phyloP scores from a whole-genome alignment of 2,888 invertebrate genomes.

The Meta bourneti region DNA sequence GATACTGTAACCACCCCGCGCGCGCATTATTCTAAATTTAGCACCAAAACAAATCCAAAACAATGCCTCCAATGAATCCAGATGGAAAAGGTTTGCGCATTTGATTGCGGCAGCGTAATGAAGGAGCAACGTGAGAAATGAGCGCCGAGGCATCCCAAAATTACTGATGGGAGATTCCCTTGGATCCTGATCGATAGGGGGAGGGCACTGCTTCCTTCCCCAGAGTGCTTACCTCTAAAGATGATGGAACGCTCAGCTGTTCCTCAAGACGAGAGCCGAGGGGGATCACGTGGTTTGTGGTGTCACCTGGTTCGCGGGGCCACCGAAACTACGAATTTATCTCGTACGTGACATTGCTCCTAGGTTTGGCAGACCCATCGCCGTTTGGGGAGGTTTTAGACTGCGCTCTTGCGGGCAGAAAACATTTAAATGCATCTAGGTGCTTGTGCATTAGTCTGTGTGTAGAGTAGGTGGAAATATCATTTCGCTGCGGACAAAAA shows the following conservation, averaged over 20 bases:
- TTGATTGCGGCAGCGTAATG: neutral
- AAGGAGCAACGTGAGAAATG: neutral
- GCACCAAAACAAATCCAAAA: too few species aligned
- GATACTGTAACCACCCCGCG: too few species aligned
- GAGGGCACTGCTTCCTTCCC: neutral
- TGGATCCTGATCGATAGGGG: conserved; percentile 3
- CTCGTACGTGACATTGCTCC: neutral
- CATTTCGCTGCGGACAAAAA: too few species aligned
- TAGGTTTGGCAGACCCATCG: conserved; percentile 7
- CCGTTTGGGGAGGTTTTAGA: neutral
- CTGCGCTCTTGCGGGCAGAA: too few species aligned
- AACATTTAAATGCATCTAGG: too few species aligned
- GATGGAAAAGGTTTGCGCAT: neutral
- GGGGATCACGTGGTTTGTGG: conserved; percentile 55
- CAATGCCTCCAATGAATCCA: neutral
- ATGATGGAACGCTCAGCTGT: conserved; percentile 61
- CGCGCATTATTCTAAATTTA: too few species aligned
- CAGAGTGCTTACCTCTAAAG: conserved; percentile 28
- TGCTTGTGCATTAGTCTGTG: too few species aligned
- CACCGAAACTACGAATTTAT: neutral
- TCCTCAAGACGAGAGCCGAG: conserved; percentile 31
- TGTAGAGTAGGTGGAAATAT: too few species aligned
- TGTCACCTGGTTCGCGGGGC: conserved; percentile 46
- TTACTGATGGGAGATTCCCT: conserved; percentile 34
- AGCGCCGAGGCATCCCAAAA: conserved; percentile 4